Percentiles rank a stretch among this genome's conserved stretches.
phyloP scores from a whole-genome alignment of 2,797 vertebrate genomes.

The Alcedo atthis region DNA sequence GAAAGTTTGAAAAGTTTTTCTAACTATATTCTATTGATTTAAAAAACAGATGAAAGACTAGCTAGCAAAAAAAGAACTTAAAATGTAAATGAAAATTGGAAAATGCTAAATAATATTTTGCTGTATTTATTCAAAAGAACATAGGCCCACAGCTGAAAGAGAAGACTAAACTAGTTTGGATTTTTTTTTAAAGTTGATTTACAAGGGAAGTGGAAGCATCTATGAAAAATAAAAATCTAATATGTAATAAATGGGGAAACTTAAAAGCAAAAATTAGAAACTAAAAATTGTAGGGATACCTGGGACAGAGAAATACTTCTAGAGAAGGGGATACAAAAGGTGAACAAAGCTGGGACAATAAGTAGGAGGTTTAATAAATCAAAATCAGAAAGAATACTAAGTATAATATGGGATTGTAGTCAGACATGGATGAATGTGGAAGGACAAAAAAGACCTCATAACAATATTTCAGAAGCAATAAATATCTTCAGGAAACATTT shows the following conservation, averaged over 20 bases:
- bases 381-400: not conserved
- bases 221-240: not conserved
- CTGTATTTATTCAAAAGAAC: not conserved
- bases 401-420: not conserved
- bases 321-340: not conserved
- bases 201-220: not conserved
- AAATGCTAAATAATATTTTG: not conserved
- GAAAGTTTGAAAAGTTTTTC: not conserved
- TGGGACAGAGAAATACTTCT: not conserved
- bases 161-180: not conserved
- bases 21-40: not conserved
- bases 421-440: not conserved
- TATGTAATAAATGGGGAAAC: not conserved
- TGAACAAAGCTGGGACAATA: not conserved
- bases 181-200: not conserved
- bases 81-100: not conserved
- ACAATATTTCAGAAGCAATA: not conserved
- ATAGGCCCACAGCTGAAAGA: not conserved
- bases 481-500: not conserved
- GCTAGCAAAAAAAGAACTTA: not conserved
- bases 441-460: not conserved
- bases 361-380: not conserved
- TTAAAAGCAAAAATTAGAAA: not conserved
- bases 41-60: conserved; percentile 17
- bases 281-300: not conserved